phyloP scores from a whole-genome alignment of 2,797 vertebrate species.

The Novumbra hubbsi region DNA sequence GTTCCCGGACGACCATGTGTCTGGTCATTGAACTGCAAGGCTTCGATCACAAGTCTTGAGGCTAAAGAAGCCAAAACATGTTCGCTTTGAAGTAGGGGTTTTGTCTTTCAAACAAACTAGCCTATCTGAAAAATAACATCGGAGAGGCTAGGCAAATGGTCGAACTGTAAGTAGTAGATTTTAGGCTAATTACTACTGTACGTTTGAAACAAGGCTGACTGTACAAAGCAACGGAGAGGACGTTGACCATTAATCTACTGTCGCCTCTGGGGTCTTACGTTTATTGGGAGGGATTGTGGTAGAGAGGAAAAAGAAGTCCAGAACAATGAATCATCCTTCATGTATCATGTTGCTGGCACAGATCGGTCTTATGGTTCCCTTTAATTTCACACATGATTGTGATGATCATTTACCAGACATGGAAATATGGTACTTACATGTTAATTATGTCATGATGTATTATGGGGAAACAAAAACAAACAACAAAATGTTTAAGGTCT shows the following conservation, averaged over 20 bases:
- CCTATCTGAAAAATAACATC: no score
- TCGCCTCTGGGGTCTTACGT: slow-evolving; percentile 51
- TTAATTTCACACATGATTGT: slow-evolving; percentile 38
- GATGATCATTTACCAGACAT: slow-evolving; percentile 41
- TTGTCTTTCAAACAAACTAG: slow-evolving; percentile 49
- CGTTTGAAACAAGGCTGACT: no score
- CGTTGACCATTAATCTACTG: slow-evolving; percentile 61
- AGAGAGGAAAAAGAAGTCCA: slow-evolving; percentile 36
- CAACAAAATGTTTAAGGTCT: slow-evolving; percentile 8
- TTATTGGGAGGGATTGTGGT: slow-evolving; percentile 45
- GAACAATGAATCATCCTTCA: slow-evolving; percentile 49
- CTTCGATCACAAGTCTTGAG: slow-evolving; percentile 22
- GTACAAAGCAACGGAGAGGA: slow-evolving; percentile 48
- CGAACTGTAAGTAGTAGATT: slow-evolving; percentile 62
- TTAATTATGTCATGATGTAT: neutral
- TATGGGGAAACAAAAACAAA: slow-evolving; percentile 3
- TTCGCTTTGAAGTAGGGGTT: slow-evolving; percentile 53
- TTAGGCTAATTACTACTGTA: slow-evolving; percentile 59
- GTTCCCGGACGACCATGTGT: slow-evolving; percentile 24
- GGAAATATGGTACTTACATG: slow-evolving; percentile 78
- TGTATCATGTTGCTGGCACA: slow-evolving; percentile 35
- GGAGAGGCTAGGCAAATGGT: slow-evolving; percentile 56
- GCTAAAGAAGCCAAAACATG: slow-evolving; percentile 14
- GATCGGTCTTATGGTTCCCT: slow-evolving; percentile 16
- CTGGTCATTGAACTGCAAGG: slow-evolving; percentile 18